Percentiles rank a stretch among this genome's conserved stretches.
Evolutionary conservation across 2,113 vertebrate species (phyloP).

Genomic region (Setophaga petechia): DNA sequence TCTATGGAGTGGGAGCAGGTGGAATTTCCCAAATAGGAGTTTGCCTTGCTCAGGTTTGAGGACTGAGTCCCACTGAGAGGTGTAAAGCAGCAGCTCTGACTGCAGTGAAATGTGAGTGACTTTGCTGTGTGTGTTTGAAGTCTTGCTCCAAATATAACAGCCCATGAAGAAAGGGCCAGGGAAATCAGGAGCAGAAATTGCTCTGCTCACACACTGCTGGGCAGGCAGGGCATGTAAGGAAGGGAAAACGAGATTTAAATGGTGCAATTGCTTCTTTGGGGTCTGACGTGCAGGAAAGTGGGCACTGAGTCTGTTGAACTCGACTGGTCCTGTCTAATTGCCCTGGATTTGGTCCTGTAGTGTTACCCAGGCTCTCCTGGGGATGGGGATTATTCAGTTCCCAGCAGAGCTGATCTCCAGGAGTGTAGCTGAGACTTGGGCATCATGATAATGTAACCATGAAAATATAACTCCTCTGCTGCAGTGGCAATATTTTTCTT

Average conservation of each 20-base stretch:
- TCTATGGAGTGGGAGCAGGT: not conserved
- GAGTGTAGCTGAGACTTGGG: rapidly evolving
- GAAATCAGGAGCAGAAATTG: not conserved
- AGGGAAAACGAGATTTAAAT: not conserved
- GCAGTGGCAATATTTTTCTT: not conserved
- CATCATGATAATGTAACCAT: not conserved
- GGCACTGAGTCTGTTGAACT: not conserved
- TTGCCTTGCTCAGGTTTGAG: not conserved
- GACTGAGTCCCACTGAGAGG: not conserved
- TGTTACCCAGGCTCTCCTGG: not conserved
- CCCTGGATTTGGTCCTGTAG: not conserved
- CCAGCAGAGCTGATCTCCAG: not conserved
- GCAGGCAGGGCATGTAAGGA: not conserved
- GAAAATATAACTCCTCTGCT: not conserved
- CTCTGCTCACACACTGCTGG: not conserved
- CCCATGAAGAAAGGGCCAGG: not conserved
- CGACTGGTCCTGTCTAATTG: rapidly evolving
- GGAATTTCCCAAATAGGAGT: not conserved
- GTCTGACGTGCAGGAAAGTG: not conserved
- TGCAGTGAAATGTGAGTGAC: not conserved
- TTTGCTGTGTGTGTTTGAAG: not conserved
- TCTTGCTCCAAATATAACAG: not conserved
- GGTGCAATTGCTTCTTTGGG: not conserved
- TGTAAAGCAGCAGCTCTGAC: not conserved
- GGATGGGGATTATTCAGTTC: not conserved